phyloP scores from a whole-genome alignment of 1,140 invertebrate genomes.

The Pentalonia nigronervosa region DNA sequence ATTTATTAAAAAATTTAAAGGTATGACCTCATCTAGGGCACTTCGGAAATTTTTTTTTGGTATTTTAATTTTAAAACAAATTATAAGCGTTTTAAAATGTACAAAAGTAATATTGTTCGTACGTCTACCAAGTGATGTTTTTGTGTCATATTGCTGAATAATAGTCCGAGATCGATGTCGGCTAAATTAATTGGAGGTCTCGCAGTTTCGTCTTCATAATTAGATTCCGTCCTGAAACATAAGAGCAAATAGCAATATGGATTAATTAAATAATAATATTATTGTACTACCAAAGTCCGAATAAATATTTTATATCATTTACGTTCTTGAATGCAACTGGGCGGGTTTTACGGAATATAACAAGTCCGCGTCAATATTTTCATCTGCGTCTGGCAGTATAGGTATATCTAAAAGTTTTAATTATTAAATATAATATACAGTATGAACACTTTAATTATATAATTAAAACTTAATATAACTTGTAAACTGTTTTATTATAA shows the following conservation, averaged over 20 bases:
- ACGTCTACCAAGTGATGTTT: constrained; percentile 47
- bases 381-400: not conserved
- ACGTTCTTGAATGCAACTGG: constrained; percentile 6
- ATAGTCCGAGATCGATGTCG: constrained; percentile 29
- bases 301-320: not conserved
- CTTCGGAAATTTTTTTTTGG: rapidly evolving
- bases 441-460: not conserved
- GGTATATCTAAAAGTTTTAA: not conserved
- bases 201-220: not conserved
- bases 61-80: not conserved
- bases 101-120: not conserved
- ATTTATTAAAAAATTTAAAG: not conserved
- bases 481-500: not conserved
- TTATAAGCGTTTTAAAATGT: not conserved
- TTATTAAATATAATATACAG: not conserved
- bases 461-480: not conserved
- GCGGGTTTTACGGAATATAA: constrained; percentile 8
- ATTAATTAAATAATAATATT: not conserved
- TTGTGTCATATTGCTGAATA: constrained; percentile 20
- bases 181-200: constrained; percentile 12
- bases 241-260: not conserved
- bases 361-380: constrained; percentile 21
- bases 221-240: not conserved
- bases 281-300: not conserved
- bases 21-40: too few species aligned